Conservation (phyloP, 2,888 invertebrate genomes). For the Pandemis cinnamomeana region DNA sequence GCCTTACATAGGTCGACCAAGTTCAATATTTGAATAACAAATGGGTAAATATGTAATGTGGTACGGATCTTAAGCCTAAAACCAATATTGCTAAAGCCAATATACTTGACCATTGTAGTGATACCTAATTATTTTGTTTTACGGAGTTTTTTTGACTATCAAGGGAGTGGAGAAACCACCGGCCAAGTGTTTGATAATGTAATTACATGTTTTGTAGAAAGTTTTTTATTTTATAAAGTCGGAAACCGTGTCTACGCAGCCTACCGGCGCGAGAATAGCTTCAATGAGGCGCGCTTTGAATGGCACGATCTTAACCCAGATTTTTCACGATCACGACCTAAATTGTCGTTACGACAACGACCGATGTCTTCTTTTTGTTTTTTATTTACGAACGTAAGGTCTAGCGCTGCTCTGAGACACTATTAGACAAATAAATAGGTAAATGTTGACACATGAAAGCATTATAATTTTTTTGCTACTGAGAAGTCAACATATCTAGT, state of each 20-base stretch:
- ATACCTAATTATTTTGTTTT: constrained; percentile 43
- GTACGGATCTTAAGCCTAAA: constrained; percentile 55
- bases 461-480: background rate
- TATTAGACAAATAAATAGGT: background rate
- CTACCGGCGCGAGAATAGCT: constrained; percentile 42
- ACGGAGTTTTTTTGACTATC: background rate
- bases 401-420: background rate
- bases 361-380: constrained; percentile 28
- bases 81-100: constrained; percentile 64
- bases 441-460: background rate
- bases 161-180: constrained; percentile 20
- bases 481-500: too few relatives aligned
- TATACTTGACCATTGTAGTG: constrained; percentile 47
- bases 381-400: background rate
- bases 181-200: constrained; percentile 23
- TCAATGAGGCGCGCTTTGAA: constrained; percentile 58
- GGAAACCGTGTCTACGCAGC: constrained; percentile 14
- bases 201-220: constrained; percentile 35
- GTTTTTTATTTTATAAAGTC: constrained; percentile 20
- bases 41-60: constrained; percentile 65
- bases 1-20: constrained; percentile 55
- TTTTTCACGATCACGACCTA: constrained; percentile 52
- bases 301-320: constrained; percentile 68
- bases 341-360: constrained; percentile 40
- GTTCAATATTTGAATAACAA: constrained; percentile 69